phyloP scores from a whole-genome alignment of 2,113 vertebrate genomes.

The Apteryx mantelli region DNA sequence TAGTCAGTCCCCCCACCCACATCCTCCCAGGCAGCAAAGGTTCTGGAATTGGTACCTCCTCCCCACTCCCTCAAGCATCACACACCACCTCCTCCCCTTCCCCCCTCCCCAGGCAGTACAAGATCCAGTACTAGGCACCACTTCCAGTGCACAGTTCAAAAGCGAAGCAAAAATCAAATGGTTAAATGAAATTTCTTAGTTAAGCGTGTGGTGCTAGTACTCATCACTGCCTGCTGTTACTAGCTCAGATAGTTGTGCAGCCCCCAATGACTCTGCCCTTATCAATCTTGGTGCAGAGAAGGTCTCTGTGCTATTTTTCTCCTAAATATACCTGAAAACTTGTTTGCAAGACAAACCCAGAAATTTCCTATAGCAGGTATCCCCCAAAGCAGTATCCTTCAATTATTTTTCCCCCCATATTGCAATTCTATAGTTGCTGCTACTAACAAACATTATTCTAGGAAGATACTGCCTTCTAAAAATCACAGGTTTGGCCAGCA shows the following conservation, averaged over 20 bases:
- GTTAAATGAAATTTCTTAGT: neutral
- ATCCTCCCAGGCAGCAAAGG: slow-evolving; percentile 2
- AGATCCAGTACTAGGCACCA: slow-evolving; percentile 52
- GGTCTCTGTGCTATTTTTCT: neutral
- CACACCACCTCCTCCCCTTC: neutral
- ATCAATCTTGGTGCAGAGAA: slow-evolving; percentile 5
- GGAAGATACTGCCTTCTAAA: neutral
- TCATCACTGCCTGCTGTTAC: slow-evolving; percentile 22
- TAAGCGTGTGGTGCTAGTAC: slow-evolving; percentile 29
- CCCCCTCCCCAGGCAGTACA: neutral
- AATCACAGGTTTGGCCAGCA: neutral
- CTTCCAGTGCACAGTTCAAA: neutral
- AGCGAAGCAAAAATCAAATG: neutral
- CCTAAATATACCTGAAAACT: slow-evolving; percentile 9
- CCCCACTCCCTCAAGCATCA: neutral
- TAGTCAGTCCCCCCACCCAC: neutral
- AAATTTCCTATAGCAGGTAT: neutral
- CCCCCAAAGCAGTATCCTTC: neutral
- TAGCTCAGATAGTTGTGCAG: slow-evolving; percentile 1
- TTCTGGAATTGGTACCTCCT: neutral
- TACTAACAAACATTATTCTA: neutral
- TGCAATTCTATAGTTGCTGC: neutral
- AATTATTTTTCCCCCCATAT: neutral
- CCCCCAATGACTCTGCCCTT: slow-evolving; percentile 30
- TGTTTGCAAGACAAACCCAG: neutral